Evolutionary conservation across 2,113 vertebrate genomes (phyloP).

Genomic region (Dicrurus megarhynchus): DNA sequence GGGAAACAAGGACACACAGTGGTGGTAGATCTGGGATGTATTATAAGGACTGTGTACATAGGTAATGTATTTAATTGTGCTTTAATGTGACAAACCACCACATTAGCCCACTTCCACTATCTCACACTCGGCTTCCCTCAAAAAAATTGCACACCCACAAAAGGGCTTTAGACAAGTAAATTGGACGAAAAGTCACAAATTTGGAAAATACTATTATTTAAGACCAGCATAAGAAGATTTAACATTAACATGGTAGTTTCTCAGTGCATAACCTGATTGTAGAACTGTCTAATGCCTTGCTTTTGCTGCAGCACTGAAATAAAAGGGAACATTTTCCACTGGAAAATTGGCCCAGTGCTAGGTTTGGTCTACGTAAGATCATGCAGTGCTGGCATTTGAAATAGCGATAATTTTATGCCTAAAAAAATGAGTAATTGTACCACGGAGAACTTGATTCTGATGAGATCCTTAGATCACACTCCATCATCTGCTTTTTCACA

Average conservation of each 20-base stretch:
- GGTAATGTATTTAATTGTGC: background rate
- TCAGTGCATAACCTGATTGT: background rate
- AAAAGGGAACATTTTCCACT: background rate
- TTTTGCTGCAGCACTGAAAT: background rate
- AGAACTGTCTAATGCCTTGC: background rate
- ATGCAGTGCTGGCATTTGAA: conserved; percentile 2
- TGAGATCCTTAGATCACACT: background rate
- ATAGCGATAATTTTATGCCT: background rate
- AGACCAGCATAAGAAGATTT: background rate
- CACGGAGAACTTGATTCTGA: background rate
- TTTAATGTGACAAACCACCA: background rate
- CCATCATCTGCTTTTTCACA: background rate
- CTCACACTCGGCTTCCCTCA: background rate
- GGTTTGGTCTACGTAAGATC: background rate
- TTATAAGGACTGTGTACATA: background rate
- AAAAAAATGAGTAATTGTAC: conserved; percentile 12
- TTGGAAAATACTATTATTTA: background rate
- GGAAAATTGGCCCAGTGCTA: background rate
- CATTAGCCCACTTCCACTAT: background rate
- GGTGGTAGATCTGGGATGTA: background rate
- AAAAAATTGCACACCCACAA: background rate
- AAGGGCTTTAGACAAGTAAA: background rate
- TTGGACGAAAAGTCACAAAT: background rate
- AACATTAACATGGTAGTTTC: background rate
- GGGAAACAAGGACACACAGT: background rate